phyloP scores from a whole-genome alignment of 2,113 vertebrate genomes.

The Lucifuga dentata region DNA sequence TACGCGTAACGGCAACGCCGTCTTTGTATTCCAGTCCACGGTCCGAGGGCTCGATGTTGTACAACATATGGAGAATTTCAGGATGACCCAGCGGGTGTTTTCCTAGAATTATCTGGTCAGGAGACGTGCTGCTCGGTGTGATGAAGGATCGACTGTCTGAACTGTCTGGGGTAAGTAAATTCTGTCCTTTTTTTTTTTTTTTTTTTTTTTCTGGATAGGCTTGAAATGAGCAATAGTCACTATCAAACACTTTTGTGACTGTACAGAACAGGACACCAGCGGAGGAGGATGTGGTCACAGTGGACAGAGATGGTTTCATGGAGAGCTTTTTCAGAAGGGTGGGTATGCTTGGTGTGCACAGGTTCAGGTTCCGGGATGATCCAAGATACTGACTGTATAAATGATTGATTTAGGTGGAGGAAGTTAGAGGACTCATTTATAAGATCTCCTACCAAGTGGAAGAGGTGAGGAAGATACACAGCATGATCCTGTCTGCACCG shows the following conservation, averaged over 20 bases:
- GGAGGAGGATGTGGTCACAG: conserved; percentile 85
- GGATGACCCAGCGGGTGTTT: conserved; percentile 19
- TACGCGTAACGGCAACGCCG: neutral
- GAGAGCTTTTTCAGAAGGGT: conserved; percentile 95
- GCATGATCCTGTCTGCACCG: conserved; percentile 93
- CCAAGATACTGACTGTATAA: neutral
- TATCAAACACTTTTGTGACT: neutral
- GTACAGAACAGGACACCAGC: conserved; percentile 81
- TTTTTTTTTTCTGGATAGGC: neutral
- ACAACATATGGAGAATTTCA: conserved; percentile 24
- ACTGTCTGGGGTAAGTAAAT: conserved; percentile 84
- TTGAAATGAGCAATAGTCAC: neutral
- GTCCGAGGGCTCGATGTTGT: neutral
- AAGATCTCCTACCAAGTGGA: conserved; percentile 89
- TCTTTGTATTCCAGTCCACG: neutral
- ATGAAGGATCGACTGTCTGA: conserved; percentile 94
- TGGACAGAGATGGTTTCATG: conserved; percentile 93
- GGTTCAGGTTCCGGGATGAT: neutral
- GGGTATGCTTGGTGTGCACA: conserved; percentile 20
- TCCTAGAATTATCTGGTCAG: conserved; percentile 5
- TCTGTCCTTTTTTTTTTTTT: neutral
- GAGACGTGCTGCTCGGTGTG: conserved; percentile 50
- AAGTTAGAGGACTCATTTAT: conserved; percentile 86
- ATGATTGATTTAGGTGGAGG: conserved; percentile 87
- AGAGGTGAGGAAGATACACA: conserved; percentile 94